These are phyloP conservation scores for Odobenus rosmarus DNA, from an alignment of 2,113 vertebrate genomes.

Conservation along the genomic window DNA sequence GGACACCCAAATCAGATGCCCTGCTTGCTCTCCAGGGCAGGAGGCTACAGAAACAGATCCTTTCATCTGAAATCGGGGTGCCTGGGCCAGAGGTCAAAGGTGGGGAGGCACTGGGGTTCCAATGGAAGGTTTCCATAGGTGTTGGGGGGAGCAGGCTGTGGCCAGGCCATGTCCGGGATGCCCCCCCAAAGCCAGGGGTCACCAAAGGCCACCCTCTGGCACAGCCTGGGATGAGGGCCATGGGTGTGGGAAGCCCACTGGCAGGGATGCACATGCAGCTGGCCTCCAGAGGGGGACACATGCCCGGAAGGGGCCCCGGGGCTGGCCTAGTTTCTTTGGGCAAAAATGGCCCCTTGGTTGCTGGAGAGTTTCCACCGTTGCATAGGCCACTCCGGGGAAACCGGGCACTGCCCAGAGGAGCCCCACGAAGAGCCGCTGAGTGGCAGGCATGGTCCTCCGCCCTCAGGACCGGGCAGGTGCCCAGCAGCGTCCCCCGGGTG, in stretches of 20 bases:
- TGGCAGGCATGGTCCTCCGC: rapidly evolving
- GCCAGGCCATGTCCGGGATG: neutral
- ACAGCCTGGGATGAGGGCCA: neutral
- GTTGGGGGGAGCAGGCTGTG: no score
- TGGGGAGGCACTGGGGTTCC: neutral
- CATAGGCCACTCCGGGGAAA: rapidly evolving
- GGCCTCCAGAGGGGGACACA: rapidly evolving
- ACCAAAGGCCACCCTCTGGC: neutral
- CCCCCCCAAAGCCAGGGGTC: neutral
- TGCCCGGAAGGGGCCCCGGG: neutral
- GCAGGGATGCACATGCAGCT: rapidly evolving
- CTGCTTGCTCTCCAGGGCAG: constrained; percentile 63
- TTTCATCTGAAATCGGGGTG: neutral
- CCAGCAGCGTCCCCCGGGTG: rapidly evolving
- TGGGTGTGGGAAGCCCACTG: rapidly evolving
- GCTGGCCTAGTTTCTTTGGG: neutral
- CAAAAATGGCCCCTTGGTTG: neutral
- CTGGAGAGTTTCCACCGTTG: rapidly evolving
- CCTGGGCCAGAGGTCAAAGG: neutral
- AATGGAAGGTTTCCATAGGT: rapidly evolving
- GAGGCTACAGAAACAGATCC: constrained; percentile 37
- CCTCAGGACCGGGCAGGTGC: neutral
- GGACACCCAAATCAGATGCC: constrained; percentile 90
- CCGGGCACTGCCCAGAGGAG: no score
- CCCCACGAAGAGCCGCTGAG: no score